phyloP scores from a whole-genome alignment of 2,797 vertebrate genomes.

The Peromyscus eremicus region DNA sequence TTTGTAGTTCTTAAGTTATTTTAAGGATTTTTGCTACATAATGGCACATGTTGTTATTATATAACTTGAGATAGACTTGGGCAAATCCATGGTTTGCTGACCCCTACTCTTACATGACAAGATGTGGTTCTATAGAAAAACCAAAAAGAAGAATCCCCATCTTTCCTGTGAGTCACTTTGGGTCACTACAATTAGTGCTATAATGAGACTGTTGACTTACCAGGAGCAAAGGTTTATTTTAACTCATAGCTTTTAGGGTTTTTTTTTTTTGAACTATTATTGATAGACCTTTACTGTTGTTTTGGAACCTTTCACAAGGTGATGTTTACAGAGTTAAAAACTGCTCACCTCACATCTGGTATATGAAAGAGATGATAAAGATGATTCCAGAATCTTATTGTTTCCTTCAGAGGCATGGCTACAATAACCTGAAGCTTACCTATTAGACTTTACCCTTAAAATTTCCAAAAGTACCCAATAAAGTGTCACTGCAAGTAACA shows the following conservation, averaged over 20 bases:
- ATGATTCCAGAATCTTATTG: too few relatives aligned
- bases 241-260: neutral
- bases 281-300: neutral
- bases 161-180: too few relatives aligned
- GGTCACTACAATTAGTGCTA: neutral
- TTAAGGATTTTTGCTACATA: neutral
- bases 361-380: neutral
- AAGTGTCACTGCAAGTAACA: too few relatives aligned
- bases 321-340: neutral
- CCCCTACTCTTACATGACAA: neutral
- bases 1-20: neutral
- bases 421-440: neutral
- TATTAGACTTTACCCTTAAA: neutral
- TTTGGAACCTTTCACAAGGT: neutral
- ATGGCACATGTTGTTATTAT: neutral
- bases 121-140: neutral
- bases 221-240: neutral
- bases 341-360: neutral
- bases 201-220: neutral
- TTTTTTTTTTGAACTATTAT: neutral
- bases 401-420: neutral
- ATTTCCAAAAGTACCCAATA: too few relatives aligned
- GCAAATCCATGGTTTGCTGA: neutral
- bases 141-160: neutral
- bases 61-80: neutral